Base-by-base conservation (phyloP, 2,797 vertebrate species). In the Gobio occitaniae region DNA sequence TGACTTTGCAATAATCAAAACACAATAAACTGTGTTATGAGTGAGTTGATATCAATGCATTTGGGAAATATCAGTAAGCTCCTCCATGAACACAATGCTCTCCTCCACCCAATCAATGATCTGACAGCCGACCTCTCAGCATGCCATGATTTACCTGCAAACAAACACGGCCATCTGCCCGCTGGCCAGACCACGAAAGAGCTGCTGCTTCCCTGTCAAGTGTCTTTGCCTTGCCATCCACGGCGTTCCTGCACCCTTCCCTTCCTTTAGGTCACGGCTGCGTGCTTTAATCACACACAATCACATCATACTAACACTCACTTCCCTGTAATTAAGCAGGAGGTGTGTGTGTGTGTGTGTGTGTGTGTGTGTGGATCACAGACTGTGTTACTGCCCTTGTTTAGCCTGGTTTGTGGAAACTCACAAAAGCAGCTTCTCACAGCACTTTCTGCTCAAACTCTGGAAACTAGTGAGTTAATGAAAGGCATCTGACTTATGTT, bases 131-230 rank as follows among this genome's bases (percentile, higher is more conserved):
- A n/a, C 25, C 56, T 19, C 69, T 74, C 78, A 4, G 2, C 56
- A 79, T 44, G 72, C 44, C 56, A 68, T 78, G 78, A 75, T 61
- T 80, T 21, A 75, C 41, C 85, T 75, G 65, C 78, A 70, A 48
- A 85, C 86, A 80, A 87, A 87, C 82, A 84, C n/a, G 47, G 86
- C 87, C 89, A 89, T 87, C 85, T 87, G 86, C 69, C 77, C 52
- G 29, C 48, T 36, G 61, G 16, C 38, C 66, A 13, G 16, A 25
- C 69, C 69, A n/a, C 25, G 25, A 25, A 25, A 25, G 25, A 25
- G 12, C 66, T 66, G 61, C 82, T 80, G 79, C 52, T 44, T 54
- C 48, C 32, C 47, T n/a, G 41, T 52, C 68, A 12, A 17, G 54
- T 17, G 59, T 82, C 80, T 72, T 12, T 72, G 25, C 17, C 7